Percentiles rank a stretch among this genome's conserved stretches.
Evolutionary conservation across 2,113 vertebrate genomes (phyloP).

Genomic region (Podilymbus podiceps): DNA sequence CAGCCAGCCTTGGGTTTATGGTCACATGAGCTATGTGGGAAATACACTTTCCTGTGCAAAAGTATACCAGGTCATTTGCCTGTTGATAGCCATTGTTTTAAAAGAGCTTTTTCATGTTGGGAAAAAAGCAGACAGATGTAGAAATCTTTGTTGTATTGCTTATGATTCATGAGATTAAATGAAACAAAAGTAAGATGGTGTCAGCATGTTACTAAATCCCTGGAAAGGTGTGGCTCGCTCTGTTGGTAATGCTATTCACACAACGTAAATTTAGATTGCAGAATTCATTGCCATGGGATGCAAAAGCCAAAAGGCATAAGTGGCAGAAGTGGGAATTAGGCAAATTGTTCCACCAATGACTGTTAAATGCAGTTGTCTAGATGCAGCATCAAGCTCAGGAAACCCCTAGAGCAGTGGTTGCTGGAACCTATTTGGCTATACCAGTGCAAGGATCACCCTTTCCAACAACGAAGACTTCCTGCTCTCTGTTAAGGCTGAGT

Average conservation of each 20-base stretch:
- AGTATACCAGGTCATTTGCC: neutral
- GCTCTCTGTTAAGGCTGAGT: neutral
- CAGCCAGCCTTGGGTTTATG: neutral
- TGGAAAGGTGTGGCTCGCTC: neutral
- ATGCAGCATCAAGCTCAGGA: neutral
- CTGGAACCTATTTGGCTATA: neutral
- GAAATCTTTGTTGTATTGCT: neutral
- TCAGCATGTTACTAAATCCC: conserved; percentile 5
- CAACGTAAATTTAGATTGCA: neutral
- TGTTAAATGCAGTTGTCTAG: neutral
- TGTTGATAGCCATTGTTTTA: neutral
- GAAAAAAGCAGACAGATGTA: neutral
- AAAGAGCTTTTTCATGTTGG: neutral
- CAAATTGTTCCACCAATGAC: neutral
- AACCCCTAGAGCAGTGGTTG: neutral
- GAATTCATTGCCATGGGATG: conserved; percentile 10
- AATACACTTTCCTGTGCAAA: neutral
- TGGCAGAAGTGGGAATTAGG: neutral
- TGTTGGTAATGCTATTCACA: neutral
- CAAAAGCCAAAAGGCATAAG: neutral
- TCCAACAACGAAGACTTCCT: neutral
- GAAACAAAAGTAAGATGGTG: neutral
- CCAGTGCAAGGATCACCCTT: neutral
- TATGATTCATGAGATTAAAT: neutral
- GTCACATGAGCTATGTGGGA: neutral